Evolutionary conservation across 2,888 invertebrate genomes (phyloP), one percentile per base, ranked within the genome.

Genomic region (Aphelenchoides bicaudatus): DNA sequence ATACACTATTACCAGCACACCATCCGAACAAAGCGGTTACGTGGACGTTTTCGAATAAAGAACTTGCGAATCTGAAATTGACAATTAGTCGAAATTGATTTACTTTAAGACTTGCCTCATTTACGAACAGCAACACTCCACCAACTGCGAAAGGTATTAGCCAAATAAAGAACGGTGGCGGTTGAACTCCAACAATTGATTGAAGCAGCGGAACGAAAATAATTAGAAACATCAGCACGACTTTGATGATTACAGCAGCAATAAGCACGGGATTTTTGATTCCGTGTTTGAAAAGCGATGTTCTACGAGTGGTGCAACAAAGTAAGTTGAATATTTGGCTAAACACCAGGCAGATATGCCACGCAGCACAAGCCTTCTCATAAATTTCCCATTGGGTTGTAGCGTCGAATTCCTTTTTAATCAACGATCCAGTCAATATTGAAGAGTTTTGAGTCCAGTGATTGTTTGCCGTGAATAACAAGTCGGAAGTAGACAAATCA

Each of bases 271-370:
- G 56, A 55, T 72, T 72, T 23, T 60, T 62, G 51, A 72, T 63
- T 39, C 71, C 70, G 53, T 72, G 71, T 6, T 43, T 51, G 61
- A 72, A 72, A 25, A 72, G 57, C 6, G 72, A 72, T 10, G 68
- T 64, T 23, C 72, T 60, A 27, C 71, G 60, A n/a, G 72, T 72
- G 23, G 69, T 59, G 61, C 71, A 72, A 63, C 66, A 67, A 63
- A 65, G 69, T 21, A 72, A 43, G 51, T 72, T 70, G 59, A 66
- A 68, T 6, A 53, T 56, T 55, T 68, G 68, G 3, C 61, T 46
- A 27, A 65, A 28, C 16, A 71, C 67, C 16, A 68, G 25, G 10
- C 67, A 64, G 8, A 68, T 58, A 10, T 68, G 68, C 68, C 68
- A 68, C 13, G 67, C 62, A 2, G 70, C 68, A 25, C 56, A 47